Evolutionary conservation across 1,140 invertebrate genomes (phyloP), one percentile per base, ranked within the genome.

Genomic region (Drosophila sp.): DNA sequence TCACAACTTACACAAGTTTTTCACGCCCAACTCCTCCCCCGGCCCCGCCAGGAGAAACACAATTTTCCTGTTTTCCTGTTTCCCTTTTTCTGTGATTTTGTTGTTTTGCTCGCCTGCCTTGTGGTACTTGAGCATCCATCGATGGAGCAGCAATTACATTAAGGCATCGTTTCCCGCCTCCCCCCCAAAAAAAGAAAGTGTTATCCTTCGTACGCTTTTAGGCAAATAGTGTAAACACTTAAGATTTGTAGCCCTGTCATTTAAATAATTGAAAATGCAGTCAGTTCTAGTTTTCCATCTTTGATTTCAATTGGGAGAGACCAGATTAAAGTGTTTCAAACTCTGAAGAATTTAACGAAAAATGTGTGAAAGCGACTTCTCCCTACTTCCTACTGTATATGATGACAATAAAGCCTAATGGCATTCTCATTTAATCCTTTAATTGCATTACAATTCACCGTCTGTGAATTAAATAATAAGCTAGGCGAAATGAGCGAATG

Each of bases 191-290:
- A 27, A 27, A 38, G 8, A 25, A 50, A 27, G 23, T 10, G 44
- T 50, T 61, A 41, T 29, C n/a, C 65, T 47, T 61, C 23, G 70
- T 35, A 47, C 29, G 33, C 62, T 66, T 68, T 63, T 47, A 33
- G 47, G 56, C 65, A 81, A 86, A 76, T 86, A 76, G 66, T 79
- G 66, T 56, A 76, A 86, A 76, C 83, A 86, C 84, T 83, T 72
- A 74, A 80, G 79, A 77, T 79, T 89, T 80, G 67, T 80, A 56
- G 84, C 58, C 56, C 72, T 72, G 79, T 70, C 84, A 87, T 87
- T 89, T 87, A 77, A 87, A 87, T 87, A 89, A 87, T 87, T 89
- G 83, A 80, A 83, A 89, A 72, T 70, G 73, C 73, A 87, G 87
- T 60, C 40, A 17, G n/a, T 32, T 58, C 11, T 25, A n/a, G 44